Conservation (phyloP, 2,888 invertebrate species). For the Hetaerina titia region DNA sequence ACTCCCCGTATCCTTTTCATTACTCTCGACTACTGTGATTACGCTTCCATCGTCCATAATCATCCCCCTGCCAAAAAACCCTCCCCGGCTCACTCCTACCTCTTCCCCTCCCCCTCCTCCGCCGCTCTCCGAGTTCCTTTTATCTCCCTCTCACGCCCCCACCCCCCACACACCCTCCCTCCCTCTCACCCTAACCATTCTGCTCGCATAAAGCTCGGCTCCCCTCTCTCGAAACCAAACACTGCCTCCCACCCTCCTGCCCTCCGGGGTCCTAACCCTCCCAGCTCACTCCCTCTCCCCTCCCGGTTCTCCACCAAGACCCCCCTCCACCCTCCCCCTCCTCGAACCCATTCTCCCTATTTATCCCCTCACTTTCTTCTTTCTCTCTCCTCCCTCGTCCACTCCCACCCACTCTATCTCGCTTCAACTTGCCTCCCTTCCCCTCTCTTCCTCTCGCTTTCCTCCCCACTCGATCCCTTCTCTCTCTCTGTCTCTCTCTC, state of each 20-base stretch:
- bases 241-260: not conserved
- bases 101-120: not conserved
- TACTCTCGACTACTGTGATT: conserved; percentile 65
- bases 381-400: not conserved
- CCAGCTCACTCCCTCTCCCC: not conserved
- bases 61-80: conserved; percentile 37
- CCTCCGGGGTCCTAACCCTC: not conserved
- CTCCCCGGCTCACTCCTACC: not conserved
- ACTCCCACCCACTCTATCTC: not conserved
- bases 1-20: conserved; percentile 53
- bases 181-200: conserved; percentile 3
- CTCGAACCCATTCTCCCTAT: not conserved
- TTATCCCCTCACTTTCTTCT: not conserved
- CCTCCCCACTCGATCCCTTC: not conserved
- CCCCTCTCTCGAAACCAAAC: not conserved
- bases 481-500: not conserved
- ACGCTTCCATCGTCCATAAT: conserved; percentile 61
- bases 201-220: conserved; percentile 5
- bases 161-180: not conserved
- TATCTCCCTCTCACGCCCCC: not conserved
- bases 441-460: not conserved
- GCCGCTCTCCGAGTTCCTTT: not conserved
- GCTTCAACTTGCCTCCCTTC: not conserved
- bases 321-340: not conserved
- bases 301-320: not conserved